Evolutionary conservation across 2,888 invertebrate species (phyloP).

Genomic region (Drosophila nr. fundita): DNA sequence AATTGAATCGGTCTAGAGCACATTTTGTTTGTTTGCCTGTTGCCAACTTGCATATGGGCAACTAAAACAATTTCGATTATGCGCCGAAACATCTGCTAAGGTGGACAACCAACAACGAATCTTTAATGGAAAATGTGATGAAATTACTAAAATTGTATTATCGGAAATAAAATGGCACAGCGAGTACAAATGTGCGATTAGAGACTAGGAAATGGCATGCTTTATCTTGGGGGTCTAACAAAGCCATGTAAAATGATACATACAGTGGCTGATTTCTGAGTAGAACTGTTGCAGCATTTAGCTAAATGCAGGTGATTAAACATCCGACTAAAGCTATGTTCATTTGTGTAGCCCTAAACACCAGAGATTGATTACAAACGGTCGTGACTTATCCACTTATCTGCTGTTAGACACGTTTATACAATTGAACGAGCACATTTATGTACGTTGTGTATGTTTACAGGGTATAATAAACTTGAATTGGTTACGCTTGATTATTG

Average conservation of each 20-base stretch:
- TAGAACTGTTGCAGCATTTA: neutral
- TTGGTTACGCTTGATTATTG: conserved; percentile 28
- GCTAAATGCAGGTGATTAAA: no score
- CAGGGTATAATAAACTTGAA: conserved; percentile 38
- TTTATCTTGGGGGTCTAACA: neutral
- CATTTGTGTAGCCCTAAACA: neutral
- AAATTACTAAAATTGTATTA: neutral
- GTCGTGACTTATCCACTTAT: conserved; percentile 4
- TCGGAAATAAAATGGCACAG: neutral
- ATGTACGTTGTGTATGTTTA: neutral
- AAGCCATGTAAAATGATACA: neutral
- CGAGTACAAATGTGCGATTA: neutral
- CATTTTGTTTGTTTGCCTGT: conserved; percentile 9
- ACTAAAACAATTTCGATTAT: conserved; percentile 61
- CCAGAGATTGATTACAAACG: neutral
- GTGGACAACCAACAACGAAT: conserved; percentile 33
- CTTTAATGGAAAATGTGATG: neutral
- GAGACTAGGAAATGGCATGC: neutral
- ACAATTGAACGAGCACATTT: conserved; percentile 1
- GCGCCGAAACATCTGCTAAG: conserved; percentile 62
- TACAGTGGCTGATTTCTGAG: neutral
- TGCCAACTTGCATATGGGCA: conserved; percentile 47
- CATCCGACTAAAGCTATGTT: neutral
- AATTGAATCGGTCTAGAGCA: conserved; percentile 31
- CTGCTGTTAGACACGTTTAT: conserved; percentile 2